These are phyloP conservation scores for Cottus gobio DNA, from an alignment of 2,113 vertebrate genomes.

Conservation along the genomic window DNA sequence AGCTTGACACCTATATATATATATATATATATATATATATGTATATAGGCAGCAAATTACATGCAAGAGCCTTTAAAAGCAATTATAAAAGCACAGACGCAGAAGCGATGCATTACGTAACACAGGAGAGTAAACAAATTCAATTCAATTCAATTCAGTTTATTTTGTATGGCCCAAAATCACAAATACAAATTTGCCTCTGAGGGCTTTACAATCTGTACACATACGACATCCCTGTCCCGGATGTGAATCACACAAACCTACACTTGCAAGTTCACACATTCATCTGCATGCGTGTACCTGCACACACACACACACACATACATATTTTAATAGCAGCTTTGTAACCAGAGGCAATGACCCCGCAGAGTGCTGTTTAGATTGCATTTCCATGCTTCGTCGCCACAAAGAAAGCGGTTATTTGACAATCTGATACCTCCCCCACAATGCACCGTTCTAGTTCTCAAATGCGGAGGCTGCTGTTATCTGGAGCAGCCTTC, in stretches of 20 bases:
- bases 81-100: conserved; percentile 8
- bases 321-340: conserved; percentile 5
- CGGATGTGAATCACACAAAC: too few relatives aligned
- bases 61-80: too few relatives aligned
- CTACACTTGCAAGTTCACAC: background rate
- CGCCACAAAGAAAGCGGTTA: conserved; percentile 3
- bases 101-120: conserved; percentile 9
- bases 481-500: conserved; percentile 60
- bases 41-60: too few relatives aligned
- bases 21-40: too few relatives aligned
- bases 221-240: too few relatives aligned
- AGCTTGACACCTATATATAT: background rate
- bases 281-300: background rate
- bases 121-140: conserved; percentile 19
- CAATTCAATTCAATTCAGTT: too few relatives aligned
- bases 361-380: conserved; percentile 24
- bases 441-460: conserved; percentile 36
- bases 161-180: too few relatives aligned
- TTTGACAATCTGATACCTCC: conserved; percentile 25
- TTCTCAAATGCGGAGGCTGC: conserved; percentile 47
- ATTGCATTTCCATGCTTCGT: conserved; percentile 7
- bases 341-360: conserved; percentile 17
- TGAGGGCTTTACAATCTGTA: too few relatives aligned
- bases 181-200: too few relatives aligned
- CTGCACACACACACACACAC: background rate